Evolutionary conservation across 2,797 vertebrate species (phyloP).

Genomic region (Aselliscus stoliczkanus): DNA sequence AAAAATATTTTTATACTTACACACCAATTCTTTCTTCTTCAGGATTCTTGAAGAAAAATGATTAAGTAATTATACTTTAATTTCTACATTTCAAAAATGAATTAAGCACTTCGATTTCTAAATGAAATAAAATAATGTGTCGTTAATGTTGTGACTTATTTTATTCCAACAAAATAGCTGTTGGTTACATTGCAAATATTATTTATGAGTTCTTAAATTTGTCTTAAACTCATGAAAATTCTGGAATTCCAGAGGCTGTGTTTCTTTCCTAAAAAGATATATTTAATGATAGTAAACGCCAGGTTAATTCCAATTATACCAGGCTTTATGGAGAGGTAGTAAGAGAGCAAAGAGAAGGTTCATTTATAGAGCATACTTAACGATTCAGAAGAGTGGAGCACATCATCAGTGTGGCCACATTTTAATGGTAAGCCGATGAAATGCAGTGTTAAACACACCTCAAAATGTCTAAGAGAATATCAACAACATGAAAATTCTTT

Average conservation of each 20-base stretch:
- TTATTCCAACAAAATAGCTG: constrained; percentile 86
- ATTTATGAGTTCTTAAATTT: constrained; percentile 83
- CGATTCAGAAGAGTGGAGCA: constrained; percentile 22
- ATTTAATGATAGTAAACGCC: constrained; percentile 80
- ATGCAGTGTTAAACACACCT: constrained; percentile 6
- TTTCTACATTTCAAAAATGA: constrained; percentile 76
- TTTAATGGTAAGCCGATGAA: constrained; percentile 35
- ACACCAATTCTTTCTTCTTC: constrained; percentile 74
- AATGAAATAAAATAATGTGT: constrained; percentile 85
- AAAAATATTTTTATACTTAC: not conserved
- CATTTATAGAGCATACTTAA: constrained; percentile 57
- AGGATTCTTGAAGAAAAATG: constrained; percentile 89
- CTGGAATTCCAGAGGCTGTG: constrained; percentile 83
- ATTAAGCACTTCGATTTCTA: constrained; percentile 82
- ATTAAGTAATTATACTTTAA: constrained; percentile 85
- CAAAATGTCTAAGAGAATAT: constrained; percentile 19
- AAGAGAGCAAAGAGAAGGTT: constrained; percentile 27
- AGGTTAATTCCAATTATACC: constrained; percentile 65
- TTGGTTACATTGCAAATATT: constrained; percentile 94
- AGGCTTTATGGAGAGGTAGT: constrained; percentile 45
- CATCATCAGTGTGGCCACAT: constrained; percentile 8
- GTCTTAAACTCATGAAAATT: constrained; percentile 78
- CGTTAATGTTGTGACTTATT: constrained; percentile 86
- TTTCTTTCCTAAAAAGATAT: constrained; percentile 85
- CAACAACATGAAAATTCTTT: not conserved